Percentiles rank a stretch among this genome's conserved stretches.
These are phyloP conservation scores for Hydrophis major DNA, from an alignment of 2,797 vertebrate species.

Conservation along the genomic window DNA sequence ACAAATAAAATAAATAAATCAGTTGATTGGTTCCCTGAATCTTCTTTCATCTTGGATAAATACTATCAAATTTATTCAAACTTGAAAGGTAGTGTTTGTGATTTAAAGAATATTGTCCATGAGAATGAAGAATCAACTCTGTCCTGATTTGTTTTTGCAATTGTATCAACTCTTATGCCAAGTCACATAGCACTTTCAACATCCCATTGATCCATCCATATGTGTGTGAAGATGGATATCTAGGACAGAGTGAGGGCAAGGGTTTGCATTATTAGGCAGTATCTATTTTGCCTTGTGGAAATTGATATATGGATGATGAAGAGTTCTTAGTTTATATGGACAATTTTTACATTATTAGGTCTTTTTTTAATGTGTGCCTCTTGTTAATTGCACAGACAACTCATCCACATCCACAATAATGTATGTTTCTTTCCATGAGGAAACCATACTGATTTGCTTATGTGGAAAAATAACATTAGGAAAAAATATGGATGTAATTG, in stretches of 20 bases:
- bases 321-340: background rate
- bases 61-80: background rate
- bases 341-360: background rate
- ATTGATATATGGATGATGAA: background rate
- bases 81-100: background rate
- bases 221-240: background rate
- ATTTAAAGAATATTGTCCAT: background rate
- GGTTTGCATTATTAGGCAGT: background rate
- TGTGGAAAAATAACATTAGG: conserved; percentile 26
- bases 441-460: conserved; percentile 1
- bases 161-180: background rate
- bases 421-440: conserved; percentile 13
- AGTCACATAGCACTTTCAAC: background rate
- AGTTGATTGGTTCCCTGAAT: background rate
- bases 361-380: background rate
- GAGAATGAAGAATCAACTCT: background rate
- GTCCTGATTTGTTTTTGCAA: background rate
- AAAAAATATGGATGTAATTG: conserved; percentile 46
- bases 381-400: background rate
- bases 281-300: background rate
- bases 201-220: background rate
- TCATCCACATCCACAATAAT: background rate
- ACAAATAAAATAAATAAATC: too few species aligned
- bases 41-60: background rate
- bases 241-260: background rate